Evolutionary conservation across 2,797 vertebrate genomes (phyloP).

Genomic region (Podargus strigoides): DNA sequence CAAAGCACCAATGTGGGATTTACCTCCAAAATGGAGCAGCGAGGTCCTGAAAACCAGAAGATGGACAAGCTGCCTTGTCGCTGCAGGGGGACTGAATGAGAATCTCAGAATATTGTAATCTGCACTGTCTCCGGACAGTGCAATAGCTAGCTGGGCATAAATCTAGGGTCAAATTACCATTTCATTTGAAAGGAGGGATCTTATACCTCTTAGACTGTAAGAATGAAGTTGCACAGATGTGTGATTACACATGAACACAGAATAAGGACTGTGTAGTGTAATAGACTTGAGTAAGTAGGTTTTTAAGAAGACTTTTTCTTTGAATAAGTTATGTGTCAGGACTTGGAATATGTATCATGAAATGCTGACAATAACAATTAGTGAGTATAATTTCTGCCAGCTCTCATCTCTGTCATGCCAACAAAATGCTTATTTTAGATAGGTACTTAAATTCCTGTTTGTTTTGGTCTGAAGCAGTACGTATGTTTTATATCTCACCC

Average conservation of each 20-base stretch:
- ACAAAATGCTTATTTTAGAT: not conserved
- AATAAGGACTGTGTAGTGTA: not conserved
- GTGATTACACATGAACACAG: not conserved
- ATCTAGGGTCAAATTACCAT: not conserved
- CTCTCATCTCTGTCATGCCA: not conserved
- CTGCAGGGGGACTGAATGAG: not conserved
- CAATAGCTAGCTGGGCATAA: fast-evolving
- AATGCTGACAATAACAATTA: not conserved
- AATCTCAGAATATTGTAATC: not conserved
- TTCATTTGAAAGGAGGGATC: not conserved
- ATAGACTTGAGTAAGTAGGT: not conserved
- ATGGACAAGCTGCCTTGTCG: not conserved
- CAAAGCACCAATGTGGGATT: not conserved
- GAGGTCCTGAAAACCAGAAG: not conserved
- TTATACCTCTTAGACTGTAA: not conserved
- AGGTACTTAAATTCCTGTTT: not conserved
- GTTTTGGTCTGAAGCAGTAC: not conserved
- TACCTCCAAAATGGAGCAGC: not conserved
- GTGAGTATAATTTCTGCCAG: not conserved
- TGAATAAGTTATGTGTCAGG: not conserved
- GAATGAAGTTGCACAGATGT: not conserved
- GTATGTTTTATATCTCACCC: not conserved
- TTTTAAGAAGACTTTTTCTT: not conserved
- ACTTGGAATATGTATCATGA: not conserved
- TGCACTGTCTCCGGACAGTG: too few species aligned